These are phyloP conservation scores for Bedellia somnulentella DNA, from an alignment of 2,888 invertebrate genomes.

Conservation along the genomic window DNA sequence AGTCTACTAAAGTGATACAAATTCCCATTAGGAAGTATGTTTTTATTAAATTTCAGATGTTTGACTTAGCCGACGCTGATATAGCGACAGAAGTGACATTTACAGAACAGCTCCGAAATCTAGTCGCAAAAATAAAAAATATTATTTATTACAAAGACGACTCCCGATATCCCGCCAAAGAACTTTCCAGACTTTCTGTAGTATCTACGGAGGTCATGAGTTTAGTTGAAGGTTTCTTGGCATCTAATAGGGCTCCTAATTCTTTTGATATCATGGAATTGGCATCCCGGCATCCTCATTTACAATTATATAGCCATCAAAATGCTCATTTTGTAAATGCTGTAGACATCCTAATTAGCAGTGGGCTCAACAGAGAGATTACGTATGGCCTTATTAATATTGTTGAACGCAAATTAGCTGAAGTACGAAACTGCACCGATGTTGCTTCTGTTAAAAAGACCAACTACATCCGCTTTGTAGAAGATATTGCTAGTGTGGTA, in stretches of 20 bases:
- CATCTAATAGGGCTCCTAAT: conserved; percentile 46
- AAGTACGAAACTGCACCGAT: conserved; percentile 41
- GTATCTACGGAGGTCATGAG: conserved; percentile 64
- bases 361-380: conserved; percentile 50
- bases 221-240: conserved; percentile 62
- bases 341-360: conserved; percentile 47
- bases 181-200: conserved; percentile 59
- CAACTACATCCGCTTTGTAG: conserved; percentile 47
- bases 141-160: conserved; percentile 45
- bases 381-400: conserved; percentile 53
- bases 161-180: conserved; percentile 47
- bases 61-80: conserved; percentile 65
- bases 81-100: conserved; percentile 70
- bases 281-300: conserved; percentile 40
- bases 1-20: no score
- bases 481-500: conserved; percentile 48
- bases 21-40: no score
- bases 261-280: conserved; percentile 50
- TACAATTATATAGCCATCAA: conserved; percentile 49
- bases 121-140: conserved; percentile 52
- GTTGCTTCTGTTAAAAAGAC: conserved; percentile 44
- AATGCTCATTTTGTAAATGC: conserved; percentile 53
- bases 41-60: conserved; percentile 59
- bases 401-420: conserved; percentile 49
- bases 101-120: conserved; percentile 64